phyloP scores from a whole-genome alignment of 2,113 vertebrate species.

The Struthidea cinerea region DNA sequence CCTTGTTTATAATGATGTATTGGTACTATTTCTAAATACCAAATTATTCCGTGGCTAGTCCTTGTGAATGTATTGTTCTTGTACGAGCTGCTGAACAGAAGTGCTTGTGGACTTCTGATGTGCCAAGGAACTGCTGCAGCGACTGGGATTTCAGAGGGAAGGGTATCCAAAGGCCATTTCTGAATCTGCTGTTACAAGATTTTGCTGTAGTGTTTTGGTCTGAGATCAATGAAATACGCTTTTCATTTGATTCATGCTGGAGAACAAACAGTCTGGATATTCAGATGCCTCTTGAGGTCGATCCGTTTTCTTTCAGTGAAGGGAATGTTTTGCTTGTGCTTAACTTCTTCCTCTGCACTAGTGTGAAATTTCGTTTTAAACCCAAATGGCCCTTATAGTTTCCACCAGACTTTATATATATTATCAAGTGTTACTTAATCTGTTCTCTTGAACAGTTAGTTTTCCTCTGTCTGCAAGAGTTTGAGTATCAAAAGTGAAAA shows the following conservation, averaged over 20 bases:
- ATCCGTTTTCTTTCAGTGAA: not conserved
- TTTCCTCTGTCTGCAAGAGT: not conserved
- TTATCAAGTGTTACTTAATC: not conserved
- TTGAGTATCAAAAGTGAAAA: not conserved
- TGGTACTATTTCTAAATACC: not conserved
- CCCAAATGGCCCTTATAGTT: not conserved
- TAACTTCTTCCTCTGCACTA: not conserved
- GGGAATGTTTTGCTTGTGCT: slow-evolving; percentile 13
- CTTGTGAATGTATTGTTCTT: not conserved
- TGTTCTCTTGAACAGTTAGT: not conserved
- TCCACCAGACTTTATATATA: not conserved
- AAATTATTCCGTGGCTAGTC: accelerated
- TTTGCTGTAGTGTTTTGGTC: not conserved
- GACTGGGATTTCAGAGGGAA: not conserved
- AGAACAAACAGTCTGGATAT: not conserved
- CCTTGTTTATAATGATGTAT: not conserved
- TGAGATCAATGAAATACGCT: slow-evolving; percentile 21
- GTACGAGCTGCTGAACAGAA: not conserved
- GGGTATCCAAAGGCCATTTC: not conserved
- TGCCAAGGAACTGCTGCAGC: not conserved
- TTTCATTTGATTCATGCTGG: slow-evolving; percentile 26
- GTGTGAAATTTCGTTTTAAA: not conserved
- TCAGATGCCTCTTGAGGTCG: not conserved
- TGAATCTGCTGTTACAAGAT: not conserved
- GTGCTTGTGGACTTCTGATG: not conserved